These are phyloP conservation scores for Bombus impatiens DNA, from an alignment of 1,140 invertebrate genomes.

Conservation along the genomic window DNA sequence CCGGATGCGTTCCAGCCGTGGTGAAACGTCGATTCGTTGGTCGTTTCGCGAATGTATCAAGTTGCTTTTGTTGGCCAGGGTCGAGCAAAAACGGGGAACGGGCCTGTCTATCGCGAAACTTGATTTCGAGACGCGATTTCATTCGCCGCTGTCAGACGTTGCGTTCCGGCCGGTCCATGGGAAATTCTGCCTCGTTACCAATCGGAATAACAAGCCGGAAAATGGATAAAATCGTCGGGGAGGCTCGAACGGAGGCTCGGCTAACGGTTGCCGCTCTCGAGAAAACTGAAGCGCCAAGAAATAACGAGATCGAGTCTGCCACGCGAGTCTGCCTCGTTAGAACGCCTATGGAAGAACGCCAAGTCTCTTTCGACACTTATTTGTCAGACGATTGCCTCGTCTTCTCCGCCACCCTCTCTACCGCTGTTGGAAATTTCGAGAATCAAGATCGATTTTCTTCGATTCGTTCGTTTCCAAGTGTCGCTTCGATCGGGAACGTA, in stretches of 20 bases:
- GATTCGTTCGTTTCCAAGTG: neutral
- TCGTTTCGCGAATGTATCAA: slow-evolving; percentile 13
- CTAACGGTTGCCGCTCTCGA: neutral
- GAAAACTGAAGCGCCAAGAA: slow-evolving; percentile 57
- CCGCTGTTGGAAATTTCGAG: neutral
- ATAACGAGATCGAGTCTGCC: slow-evolving; percentile 58
- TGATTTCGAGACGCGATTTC: slow-evolving; percentile 34
- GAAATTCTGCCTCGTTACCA: slow-evolving; percentile 46
- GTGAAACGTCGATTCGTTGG: slow-evolving; percentile 23
- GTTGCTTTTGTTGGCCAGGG: neutral
- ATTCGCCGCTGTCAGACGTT: slow-evolving; percentile 25
- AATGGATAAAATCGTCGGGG: slow-evolving; percentile 53
- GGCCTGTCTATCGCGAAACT: slow-evolving; percentile 13
- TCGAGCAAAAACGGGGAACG: neutral
- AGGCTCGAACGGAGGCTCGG: slow-evolving; percentile 4
- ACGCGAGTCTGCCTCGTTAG: slow-evolving; percentile 56
- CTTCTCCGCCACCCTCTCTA: neutral
- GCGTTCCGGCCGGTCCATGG: neutral
- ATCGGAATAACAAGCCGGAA: slow-evolving; percentile 54
- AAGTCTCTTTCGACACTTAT: slow-evolving; percentile 59
- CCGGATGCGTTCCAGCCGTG: neutral
- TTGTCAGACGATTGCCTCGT: slow-evolving; percentile 43
- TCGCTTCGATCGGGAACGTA: too few relatives aligned
- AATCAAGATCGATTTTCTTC: neutral
- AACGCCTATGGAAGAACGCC: slow-evolving; percentile 58